Conservation (phyloP, 2,113 vertebrate genomes). For the Gopherus flavomarginatus region DNA sequence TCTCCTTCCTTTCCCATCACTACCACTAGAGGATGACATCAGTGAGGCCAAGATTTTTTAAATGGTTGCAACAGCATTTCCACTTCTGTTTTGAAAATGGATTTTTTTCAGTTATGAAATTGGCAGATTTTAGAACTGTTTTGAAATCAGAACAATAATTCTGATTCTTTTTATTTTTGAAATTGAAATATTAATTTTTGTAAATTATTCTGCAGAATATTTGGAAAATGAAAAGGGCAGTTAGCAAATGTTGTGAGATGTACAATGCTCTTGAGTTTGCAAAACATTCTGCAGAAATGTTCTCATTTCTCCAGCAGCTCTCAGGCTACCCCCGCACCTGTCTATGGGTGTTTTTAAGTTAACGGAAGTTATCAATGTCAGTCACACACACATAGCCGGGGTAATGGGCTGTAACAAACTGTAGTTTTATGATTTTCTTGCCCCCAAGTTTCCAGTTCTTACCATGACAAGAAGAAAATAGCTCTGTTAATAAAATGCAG, state of each 20-base stretch:
- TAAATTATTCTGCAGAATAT: not conserved
- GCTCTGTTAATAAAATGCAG: conserved; percentile 49
- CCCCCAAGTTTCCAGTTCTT: conserved; percentile 30
- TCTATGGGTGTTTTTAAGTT: not conserved
- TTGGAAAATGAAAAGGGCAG: not conserved
- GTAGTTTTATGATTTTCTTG: conserved; percentile 2
- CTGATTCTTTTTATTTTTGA: not conserved
- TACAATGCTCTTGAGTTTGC: not conserved
- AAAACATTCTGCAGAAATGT: not conserved
- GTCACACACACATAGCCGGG: accelerated
- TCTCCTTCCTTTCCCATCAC: not conserved
- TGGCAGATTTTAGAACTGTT: not conserved
- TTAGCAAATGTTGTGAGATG: not conserved
- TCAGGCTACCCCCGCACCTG: not conserved
- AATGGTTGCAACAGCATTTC: not conserved
- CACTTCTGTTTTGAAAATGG: not conserved
- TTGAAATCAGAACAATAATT: not conserved
- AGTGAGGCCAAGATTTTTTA: not conserved
- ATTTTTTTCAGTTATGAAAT: not conserved
- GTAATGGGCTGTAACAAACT: not conserved
- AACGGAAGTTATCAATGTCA: accelerated
- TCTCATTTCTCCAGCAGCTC: not conserved
- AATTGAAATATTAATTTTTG: not conserved
- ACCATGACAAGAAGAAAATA: conserved; percentile 46
- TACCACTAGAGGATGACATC: not conserved